A percentile compares a stretch with the other conserved stretches of the same genome.
phyloP scores from a whole-genome alignment of 1,140 invertebrate genomes.

The Drosophila ambigua region DNA sequence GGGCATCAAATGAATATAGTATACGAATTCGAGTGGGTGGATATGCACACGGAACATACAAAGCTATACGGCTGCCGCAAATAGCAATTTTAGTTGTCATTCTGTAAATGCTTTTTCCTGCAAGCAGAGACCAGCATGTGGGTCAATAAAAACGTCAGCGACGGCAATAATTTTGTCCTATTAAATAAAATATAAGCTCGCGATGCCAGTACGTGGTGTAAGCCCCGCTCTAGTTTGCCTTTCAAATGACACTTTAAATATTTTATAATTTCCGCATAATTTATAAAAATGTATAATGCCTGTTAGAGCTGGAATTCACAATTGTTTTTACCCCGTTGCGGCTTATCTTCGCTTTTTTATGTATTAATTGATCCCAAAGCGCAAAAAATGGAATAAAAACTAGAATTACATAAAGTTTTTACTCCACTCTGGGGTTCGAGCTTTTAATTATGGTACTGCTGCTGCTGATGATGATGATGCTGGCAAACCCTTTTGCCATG shows the following conservation, averaged over 20 bases:
- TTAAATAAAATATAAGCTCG: constrained; percentile 65
- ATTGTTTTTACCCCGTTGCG: constrained; percentile 23
- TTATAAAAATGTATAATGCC: constrained; percentile 46
- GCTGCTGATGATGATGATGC: constrained; percentile 19
- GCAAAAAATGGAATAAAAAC: constrained; percentile 34
- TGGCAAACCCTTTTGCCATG: constrained; percentile 58
- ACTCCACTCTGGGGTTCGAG: constrained; percentile 49
- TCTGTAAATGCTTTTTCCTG: constrained; percentile 45
- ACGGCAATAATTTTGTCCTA: constrained; percentile 56
- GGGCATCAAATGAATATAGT: constrained; percentile 16
- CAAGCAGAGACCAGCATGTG: constrained; percentile 33
- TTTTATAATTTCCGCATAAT: constrained; percentile 63
- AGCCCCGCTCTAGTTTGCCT: constrained; percentile 25
- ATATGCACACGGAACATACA: constrained; percentile 21
- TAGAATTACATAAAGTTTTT: constrained; percentile 59
- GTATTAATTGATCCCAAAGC: constrained; percentile 51
- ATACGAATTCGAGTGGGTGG: neutral
- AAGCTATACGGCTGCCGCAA: constrained; percentile 47
- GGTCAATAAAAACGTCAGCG: constrained; percentile 75
- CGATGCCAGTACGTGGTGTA: constrained; percentile 1
- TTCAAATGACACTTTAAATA: constrained; percentile 60
- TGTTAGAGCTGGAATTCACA: constrained; percentile 39
- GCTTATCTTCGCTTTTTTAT: constrained; percentile 49
- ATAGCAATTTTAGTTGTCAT: constrained; percentile 67
- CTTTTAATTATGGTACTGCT: constrained; percentile 66